Evolutionary conservation across 2,113 vertebrate genomes (phyloP), one percentile per base, ranked within the genome.

Genomic region (Rhynchomys soricoides): DNA sequence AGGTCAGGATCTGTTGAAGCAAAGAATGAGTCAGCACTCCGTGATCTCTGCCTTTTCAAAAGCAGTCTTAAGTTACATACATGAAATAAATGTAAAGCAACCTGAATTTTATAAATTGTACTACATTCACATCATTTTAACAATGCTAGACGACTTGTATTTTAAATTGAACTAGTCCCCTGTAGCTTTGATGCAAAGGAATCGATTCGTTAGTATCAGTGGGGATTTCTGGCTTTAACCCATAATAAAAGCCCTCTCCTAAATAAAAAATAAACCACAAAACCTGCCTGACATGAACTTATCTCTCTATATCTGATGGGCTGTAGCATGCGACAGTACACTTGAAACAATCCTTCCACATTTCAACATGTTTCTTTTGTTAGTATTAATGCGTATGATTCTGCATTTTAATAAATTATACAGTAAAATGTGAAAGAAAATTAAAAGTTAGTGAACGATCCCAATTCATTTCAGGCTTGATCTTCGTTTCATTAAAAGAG

Each of bases 401-500:
- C 24, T 89, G 1, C 1, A 34, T 89, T 62, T 85, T 15, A 34
- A 22, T 52, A 8, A 26, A 15, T 17, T 90, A 70, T 89, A n/a
- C n/a, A 85, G 16, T 83, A 48, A 79, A 70, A 82, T 90, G 87
- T 93, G 74, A 66, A 79, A 57, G 64, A 45, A 48, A 93, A 75
- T 86, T 40, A 31, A 90, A 77, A 79, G 52, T 93, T 95, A 86
- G 45, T 70, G 77, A 50, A 22, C 9, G 13, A 5, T 86, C 22
- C 37, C 62, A 64, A 50, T 88, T 95, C 86, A 34, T n/a, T 59
- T 73, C 45, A 15, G 17, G 37, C 78, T 79, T 86, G 50, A 77
- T 71, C 89, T 96, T 89, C 17, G 96, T 40, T 93, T 71, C 12
- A 71, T 75, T 43, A 59, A 88, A 88, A 24, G 77, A 70, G 37